A percentile compares a stretch with the other conserved stretches of the same genome.
phyloP scores from a whole-genome alignment of 1,140 invertebrate genomes.

The Meloidogyne chitwoodi region DNA sequence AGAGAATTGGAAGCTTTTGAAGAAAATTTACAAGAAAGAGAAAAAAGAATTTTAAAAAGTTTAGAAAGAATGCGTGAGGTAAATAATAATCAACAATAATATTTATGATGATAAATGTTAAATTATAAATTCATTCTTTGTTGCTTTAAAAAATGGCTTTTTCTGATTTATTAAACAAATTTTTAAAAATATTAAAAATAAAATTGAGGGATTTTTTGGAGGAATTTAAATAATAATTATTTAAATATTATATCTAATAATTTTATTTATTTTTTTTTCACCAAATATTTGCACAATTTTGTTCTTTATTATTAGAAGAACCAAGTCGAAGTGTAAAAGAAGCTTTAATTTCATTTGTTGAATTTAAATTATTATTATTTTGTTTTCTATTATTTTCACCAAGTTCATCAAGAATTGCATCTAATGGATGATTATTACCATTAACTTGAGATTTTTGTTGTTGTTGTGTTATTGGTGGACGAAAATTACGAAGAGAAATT shows the following conservation, averaged over 20 bases:
- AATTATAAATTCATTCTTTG: no score
- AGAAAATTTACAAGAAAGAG: neutral
- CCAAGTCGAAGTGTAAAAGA: constrained; percentile 3
- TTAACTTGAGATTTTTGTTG: neutral
- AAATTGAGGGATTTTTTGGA: no score
- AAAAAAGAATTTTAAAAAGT: constrained; percentile 2
- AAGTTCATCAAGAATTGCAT: constrained; percentile 31
- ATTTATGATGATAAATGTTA: no score
- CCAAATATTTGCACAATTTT: neutral
- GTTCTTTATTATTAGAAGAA: neutral
- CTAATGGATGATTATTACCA: constrained; percentile 11
- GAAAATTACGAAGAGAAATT: constrained; percentile 6
- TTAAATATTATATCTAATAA: no score
- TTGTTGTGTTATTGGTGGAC: neutral
- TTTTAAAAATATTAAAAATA: no score
- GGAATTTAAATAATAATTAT: no score
- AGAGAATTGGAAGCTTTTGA: constrained; percentile 51
- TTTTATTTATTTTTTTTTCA: neutral
- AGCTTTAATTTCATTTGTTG: neutral
- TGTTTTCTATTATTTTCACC: constrained; percentile 18
- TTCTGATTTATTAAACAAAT: neutral
- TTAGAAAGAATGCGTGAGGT: neutral
- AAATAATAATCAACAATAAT: neutral
- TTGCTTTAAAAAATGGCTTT: constrained; percentile 2
- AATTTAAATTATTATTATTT: neutral